phyloP scores from a whole-genome alignment of 2,888 invertebrate genomes.

The Tortrix viridana region DNA sequence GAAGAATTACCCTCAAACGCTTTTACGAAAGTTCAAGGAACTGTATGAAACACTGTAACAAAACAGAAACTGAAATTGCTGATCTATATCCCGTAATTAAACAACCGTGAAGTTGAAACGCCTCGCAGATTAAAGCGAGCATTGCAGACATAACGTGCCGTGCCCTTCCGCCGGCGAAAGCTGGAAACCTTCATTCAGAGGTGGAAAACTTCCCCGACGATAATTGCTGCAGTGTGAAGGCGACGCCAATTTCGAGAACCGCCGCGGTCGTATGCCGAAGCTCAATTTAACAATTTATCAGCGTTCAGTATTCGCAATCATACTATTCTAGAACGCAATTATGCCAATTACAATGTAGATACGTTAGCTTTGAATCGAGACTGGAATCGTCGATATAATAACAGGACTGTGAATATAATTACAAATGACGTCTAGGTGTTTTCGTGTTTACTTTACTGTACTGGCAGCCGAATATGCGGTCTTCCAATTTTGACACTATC shows the following conservation, averaged over 20 bases:
- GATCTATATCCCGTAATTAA: slow-evolving; percentile 36
- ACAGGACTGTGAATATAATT: neutral
- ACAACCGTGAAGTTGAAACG: slow-evolving; percentile 31
- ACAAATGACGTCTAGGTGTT: neutral
- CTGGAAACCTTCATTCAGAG: slow-evolving; percentile 58
- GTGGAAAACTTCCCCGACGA: slow-evolving; percentile 70
- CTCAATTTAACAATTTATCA: slow-evolving; percentile 66
- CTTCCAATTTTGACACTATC: too few relatives aligned
- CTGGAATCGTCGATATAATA: slow-evolving; percentile 14
- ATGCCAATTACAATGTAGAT: slow-evolving; percentile 43
- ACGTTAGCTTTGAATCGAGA: slow-evolving; percentile 18
- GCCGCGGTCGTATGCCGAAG: slow-evolving; percentile 45
- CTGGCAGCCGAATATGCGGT: too few relatives aligned
- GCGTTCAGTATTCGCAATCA: slow-evolving; percentile 41
- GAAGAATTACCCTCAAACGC: too few relatives aligned
- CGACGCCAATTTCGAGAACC: slow-evolving; percentile 57
- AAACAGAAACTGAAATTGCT: slow-evolving; percentile 18
- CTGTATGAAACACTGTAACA: neutral
- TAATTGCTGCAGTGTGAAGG: slow-evolving; percentile 74
- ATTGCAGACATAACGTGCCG: slow-evolving; percentile 37
- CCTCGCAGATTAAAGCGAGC: slow-evolving; percentile 28
- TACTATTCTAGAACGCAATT: slow-evolving; percentile 49
- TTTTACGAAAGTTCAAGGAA: too few relatives aligned
- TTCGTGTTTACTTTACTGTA: neutral
- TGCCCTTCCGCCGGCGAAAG: slow-evolving; percentile 52